phyloP scores from a whole-genome alignment of 2,888 invertebrate genomes.

The Drosophila macrothrix region DNA sequence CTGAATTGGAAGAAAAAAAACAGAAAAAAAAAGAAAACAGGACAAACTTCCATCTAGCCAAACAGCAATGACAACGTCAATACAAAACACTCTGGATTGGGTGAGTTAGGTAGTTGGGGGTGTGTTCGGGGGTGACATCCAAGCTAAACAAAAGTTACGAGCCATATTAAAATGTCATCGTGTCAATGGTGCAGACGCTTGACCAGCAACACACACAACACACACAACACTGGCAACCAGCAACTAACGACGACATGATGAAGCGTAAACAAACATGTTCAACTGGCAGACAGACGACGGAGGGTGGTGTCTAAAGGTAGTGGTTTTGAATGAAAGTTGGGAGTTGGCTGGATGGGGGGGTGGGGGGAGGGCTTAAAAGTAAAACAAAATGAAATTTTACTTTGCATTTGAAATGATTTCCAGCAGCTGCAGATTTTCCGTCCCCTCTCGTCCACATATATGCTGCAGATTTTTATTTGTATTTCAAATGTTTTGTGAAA shows the following conservation, averaged over 20 bases:
- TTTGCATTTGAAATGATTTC: conserved; percentile 80
- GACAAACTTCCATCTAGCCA: conserved; percentile 51
- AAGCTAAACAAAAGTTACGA: conserved; percentile 77
- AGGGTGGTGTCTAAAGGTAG: conserved; percentile 18
- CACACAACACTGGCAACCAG: conserved; percentile 39
- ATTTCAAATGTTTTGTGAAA: conserved; percentile 79
- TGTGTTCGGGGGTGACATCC: conserved; percentile 19
- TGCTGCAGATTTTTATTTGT: conserved; percentile 75
- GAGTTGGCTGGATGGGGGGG: background rate
- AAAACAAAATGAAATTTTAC: conserved; percentile 79
- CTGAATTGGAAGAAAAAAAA: background rate
- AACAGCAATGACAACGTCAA: conserved; percentile 72
- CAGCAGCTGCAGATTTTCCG: conserved; percentile 49
- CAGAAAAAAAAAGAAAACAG: conserved; percentile 49
- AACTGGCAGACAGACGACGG: conserved; percentile 63
- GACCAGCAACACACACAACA: conserved; percentile 42
- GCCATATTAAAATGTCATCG: conserved; percentile 79
- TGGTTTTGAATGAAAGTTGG: background rate
- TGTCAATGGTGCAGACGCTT: conserved; percentile 72
- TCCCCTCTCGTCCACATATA: conserved; percentile 30
- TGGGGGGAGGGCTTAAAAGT: conserved; percentile 45
- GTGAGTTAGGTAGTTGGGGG: background rate
- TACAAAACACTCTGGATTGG: conserved; percentile 23
- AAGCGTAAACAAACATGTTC: conserved; percentile 82
- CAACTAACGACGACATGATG: conserved; percentile 81